These are phyloP conservation scores for Chydorus sphaericus DNA, from an alignment of 2,888 invertebrate species.

Conservation along the genomic window DNA sequence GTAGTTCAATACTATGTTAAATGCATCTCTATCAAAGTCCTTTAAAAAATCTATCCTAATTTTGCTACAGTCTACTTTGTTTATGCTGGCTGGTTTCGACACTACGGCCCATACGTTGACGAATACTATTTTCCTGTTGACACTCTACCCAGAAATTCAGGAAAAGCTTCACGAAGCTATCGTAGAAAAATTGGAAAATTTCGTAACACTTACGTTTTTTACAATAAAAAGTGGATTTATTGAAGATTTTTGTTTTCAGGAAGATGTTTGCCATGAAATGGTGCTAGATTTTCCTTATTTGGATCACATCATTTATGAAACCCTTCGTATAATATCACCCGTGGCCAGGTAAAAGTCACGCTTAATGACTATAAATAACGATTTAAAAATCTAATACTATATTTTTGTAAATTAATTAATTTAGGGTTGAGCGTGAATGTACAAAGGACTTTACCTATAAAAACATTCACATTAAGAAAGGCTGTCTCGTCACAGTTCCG, in stretches of 20 bases:
- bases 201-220: too few species aligned
- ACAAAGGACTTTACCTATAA: slow-evolving; percentile 6
- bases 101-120: slow-evolving; percentile 14
- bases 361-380: neutral
- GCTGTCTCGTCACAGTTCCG: slow-evolving; percentile 38
- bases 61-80: slow-evolving; percentile 6
- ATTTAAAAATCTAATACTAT: neutral
- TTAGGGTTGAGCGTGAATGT: slow-evolving; percentile 10
- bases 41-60: neutral
- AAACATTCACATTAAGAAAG: slow-evolving; percentile 35
- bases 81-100: slow-evolving; percentile 11
- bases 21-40: too few species aligned
- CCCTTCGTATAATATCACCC: slow-evolving; percentile 10
- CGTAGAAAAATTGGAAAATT: neutral
- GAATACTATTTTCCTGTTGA: slow-evolving; percentile 4
- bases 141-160: slow-evolving; percentile 11
- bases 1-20: too few species aligned
- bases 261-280: slow-evolving; percentile 9
- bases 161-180: slow-evolving; percentile 10
- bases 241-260: too few species aligned
- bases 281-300: slow-evolving; percentile 10
- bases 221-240: too few species aligned
- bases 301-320: slow-evolving; percentile 15
- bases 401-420: too few species aligned
- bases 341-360: neutral